phyloP scores from a whole-genome alignment of 2,797 vertebrate species.

The Sebastes alutus region DNA sequence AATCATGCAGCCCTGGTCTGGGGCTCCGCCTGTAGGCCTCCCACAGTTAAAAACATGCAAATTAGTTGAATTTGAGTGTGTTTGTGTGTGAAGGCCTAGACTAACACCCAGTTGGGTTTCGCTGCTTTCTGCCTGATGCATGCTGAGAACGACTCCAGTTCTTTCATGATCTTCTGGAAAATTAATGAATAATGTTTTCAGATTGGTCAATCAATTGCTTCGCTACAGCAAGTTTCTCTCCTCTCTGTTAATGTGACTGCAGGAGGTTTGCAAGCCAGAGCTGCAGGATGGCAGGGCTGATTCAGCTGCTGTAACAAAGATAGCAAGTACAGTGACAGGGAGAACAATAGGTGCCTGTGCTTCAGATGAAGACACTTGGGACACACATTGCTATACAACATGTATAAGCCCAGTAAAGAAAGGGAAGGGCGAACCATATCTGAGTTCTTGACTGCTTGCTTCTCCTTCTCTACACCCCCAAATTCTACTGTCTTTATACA shows the following conservation, averaged over 20 bases:
- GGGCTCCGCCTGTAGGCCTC: not conserved
- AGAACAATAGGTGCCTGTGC: conserved; percentile 17
- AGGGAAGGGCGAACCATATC: not conserved
- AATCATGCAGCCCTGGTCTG: not conserved
- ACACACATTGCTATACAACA: not conserved
- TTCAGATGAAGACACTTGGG: not conserved
- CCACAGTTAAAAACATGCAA: not conserved
- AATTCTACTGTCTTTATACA: not conserved
- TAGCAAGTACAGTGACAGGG: conserved; percentile 12
- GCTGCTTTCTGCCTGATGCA: not conserved
- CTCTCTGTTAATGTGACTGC: conserved; percentile 13
- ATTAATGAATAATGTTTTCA: not conserved
- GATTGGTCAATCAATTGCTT: not conserved
- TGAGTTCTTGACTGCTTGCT: not conserved
- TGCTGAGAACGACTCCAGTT: not conserved
- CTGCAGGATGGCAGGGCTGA: conserved; percentile 18
- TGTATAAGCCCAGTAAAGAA: not conserved
- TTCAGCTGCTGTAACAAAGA: conserved; percentile 40
- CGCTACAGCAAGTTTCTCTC: not conserved
- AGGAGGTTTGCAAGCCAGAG: not conserved
- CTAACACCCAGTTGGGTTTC: not conserved
- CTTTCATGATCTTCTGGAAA: not conserved
- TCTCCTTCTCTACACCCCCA: not conserved
- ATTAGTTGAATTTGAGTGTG: not conserved
- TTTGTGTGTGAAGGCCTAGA: not conserved